A percentile compares a stretch with the other conserved stretches of the same genome.
These are phyloP conservation scores for Podilymbus podiceps DNA, from an alignment of 2,113 vertebrate species.

Conservation along the genomic window DNA sequence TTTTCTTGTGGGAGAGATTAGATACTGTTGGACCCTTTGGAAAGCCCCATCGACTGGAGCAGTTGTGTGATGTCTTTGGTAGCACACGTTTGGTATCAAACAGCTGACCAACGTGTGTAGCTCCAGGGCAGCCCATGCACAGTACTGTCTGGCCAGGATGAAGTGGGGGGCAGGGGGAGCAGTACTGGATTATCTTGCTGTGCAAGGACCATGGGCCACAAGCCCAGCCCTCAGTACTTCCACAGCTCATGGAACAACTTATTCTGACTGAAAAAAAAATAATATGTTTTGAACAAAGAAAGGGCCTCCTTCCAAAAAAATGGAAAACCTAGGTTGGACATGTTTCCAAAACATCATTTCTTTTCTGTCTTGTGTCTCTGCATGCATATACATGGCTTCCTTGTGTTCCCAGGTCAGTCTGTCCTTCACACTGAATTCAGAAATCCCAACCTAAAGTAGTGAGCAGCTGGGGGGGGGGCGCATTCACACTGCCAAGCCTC, in stretches of 20 bases:
- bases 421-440: not conserved
- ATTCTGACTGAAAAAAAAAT: not conserved
- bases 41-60: fast-evolving
- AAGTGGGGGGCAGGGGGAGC: too few species aligned
- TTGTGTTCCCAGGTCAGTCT: not conserved
- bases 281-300: not conserved
- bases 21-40: not conserved
- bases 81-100: not conserved
- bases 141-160: not conserved
- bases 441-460: not conserved
- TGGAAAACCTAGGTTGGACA: not conserved
- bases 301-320: not conserved
- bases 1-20: not conserved
- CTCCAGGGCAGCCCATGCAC: not conserved
- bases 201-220: not conserved
- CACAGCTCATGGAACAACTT: not conserved
- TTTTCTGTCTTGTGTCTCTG: not conserved
- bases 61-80: not conserved
- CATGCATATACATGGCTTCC: not conserved
- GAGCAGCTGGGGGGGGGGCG: not conserved
- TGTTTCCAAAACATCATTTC: not conserved
- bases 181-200: not conserved
- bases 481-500: not conserved
- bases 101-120: not conserved
- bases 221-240: not conserved